Evolutionary conservation across 2,797 vertebrate genomes (phyloP).

Genomic region (Melanotaenia nigrans): DNA sequence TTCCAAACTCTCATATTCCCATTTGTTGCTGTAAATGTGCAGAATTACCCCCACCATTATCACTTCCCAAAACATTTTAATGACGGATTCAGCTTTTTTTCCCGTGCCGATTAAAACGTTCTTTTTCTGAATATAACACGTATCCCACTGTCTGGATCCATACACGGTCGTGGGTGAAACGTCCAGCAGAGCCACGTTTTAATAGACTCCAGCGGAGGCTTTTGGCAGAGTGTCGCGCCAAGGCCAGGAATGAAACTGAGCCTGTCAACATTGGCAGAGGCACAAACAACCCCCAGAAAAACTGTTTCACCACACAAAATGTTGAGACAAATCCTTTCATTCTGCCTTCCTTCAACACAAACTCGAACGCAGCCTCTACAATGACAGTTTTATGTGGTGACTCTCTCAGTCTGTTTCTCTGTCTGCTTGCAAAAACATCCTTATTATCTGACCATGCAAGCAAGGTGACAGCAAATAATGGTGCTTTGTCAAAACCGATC

Average conservation of each 20-base stretch:
- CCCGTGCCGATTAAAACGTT: conserved; percentile 15
- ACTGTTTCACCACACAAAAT: conserved; percentile 52
- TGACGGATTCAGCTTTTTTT: neutral
- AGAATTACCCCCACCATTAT: too few relatives aligned
- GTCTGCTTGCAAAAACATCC: conserved; percentile 58
- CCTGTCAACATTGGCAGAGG: conserved; percentile 68
- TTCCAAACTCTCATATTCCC: too few relatives aligned
- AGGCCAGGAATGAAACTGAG: conserved; percentile 65
- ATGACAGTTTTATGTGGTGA: conserved; percentile 62
- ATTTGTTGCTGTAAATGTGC: neutral
- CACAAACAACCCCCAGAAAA: conserved; percentile 73
- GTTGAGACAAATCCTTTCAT: conserved; percentile 67
- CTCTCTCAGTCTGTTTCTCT: conserved; percentile 54
- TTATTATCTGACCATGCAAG: conserved; percentile 73
- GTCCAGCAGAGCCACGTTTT: conserved; percentile 56
- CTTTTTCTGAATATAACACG: conserved; percentile 14
- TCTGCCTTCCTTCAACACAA: conserved; percentile 52
- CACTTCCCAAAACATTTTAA: too few relatives aligned
- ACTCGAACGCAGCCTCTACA: conserved; percentile 51
- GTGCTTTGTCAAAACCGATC: conserved; percentile 75
- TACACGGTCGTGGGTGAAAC: conserved; percentile 32
- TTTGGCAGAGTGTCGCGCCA: conserved; percentile 60
- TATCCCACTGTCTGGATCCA: conserved; percentile 26
- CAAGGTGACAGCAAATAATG: conserved; percentile 84
- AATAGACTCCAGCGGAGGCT: conserved; percentile 71